These are phyloP conservation scores for Otis tarda DNA, from an alignment of 2,113 vertebrate species.

Conservation along the genomic window DNA sequence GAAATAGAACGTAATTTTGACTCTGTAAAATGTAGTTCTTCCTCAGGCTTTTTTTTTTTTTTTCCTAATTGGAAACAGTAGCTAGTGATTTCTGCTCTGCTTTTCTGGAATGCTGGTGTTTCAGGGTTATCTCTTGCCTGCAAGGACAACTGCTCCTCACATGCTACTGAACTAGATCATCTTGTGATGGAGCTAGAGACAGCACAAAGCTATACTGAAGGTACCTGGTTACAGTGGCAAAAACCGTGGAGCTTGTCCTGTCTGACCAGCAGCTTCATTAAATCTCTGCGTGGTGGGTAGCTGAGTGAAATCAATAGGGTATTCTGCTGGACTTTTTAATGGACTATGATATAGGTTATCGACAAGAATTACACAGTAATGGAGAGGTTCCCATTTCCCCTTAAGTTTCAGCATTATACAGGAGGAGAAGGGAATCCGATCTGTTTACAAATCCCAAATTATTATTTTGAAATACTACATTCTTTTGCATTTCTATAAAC, in stretches of 20 bases:
- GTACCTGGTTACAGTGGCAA: not conserved
- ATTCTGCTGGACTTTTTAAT: not conserved
- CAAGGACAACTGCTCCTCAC: not conserved
- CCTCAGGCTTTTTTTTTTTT: not conserved
- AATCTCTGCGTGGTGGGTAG: not conserved
- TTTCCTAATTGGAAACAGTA: not conserved
- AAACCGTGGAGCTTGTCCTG: not conserved
- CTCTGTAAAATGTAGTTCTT: not conserved
- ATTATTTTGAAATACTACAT: not conserved
- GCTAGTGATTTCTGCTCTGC: conserved; percentile 12
- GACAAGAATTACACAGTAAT: not conserved
- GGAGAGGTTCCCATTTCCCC: not conserved
- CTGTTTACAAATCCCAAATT: not conserved
- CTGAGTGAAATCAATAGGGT: not conserved
- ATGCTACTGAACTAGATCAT: conserved; percentile 15
- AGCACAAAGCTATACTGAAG: not conserved
- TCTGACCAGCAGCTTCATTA: not conserved
- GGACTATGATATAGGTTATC: not conserved
- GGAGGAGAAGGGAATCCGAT: not conserved
- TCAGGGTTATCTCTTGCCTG: not conserved
- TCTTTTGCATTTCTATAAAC: not conserved
- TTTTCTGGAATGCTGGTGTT: conserved; percentile 22
- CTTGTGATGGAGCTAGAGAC: not conserved
- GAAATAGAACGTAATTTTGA: not conserved
- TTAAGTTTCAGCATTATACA: not conserved